Base-by-base conservation (phyloP, 2,113 vertebrate genomes). In the Hystrix cristata region DNA sequence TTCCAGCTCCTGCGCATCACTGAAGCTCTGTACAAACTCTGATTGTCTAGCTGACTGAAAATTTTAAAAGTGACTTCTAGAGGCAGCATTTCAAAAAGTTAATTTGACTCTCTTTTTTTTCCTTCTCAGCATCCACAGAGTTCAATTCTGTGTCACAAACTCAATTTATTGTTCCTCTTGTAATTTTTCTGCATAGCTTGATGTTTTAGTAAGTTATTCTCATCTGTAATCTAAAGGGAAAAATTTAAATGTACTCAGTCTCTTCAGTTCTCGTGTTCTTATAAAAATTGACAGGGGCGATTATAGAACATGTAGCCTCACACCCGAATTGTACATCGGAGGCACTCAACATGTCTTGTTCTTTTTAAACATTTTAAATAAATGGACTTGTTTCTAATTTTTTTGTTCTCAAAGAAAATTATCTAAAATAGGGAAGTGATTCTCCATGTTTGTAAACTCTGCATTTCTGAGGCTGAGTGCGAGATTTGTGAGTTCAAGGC, bases 1-100 rank as follows among this genome's bases (percentile, higher is more conserved):
- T 99, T 98, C 99, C 99, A 99, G 59, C 96, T 97, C 72, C 81
- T 98, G 98, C 99, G 99, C 2, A 99, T 99, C 82, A 91, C 27
- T 0, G 99, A 97, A 14, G 99, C 99, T 2, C 67, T 98, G 96
- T 99, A 99, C 95, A 99, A 97, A 82, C 99, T 99, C 92, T 25
- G 95, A 0, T 99, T 31, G 82, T 99, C 99, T 96, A 99, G 98
- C 83, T 98, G 93, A 1, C 98, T 65, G 83, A 99, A 99, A 95
- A 99, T 99, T 93, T 94, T 98, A 60, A 97, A 93, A 84, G 98
- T 99, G 96, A 99, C 96, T 97, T 99, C 99, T 1, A 81, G 64
- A 0, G 99, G 99, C 19, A 99, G 97, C 0, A 27, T n/a, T 6
- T 99, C 97, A 0, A 98, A 53, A 99, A 99, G 97, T 99, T 98